Evolutionary conservation across 2,797 vertebrate genomes (phyloP), one percentile per base, ranked within the genome.

Genomic region (Gallinago nigripennis): DNA sequence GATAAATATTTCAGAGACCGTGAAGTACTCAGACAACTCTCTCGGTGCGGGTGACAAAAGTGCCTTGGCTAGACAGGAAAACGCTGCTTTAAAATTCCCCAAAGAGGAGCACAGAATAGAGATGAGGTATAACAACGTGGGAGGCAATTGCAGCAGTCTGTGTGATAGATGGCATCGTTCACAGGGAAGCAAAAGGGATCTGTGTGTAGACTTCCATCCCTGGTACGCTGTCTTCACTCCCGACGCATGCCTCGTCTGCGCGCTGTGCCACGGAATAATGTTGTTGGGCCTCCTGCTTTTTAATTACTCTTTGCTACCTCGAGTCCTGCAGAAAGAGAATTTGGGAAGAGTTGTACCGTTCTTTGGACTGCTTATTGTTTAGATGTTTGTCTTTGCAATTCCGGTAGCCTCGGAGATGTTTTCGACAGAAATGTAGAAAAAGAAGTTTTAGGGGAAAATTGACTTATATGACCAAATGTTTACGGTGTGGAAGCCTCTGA

Each of bases 1-100:
- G 54, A 95, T 97, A 92, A 96, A 93, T 96, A 96, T 95, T 95
- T 93, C 89, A 96, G 94, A 91, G 76, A 41, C 69, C 51, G 19
- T 45, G 75, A 90, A 88, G 82, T 65, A 41, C 63, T 86, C 79
- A 83, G 89, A 91, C 80, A 92, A n/a, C 79, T 75, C 78, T 65
- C 61, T 50, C 35, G 31, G 58, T 18, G n/a, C 3, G 3, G 24
- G 65, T 94, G 94, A 94, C 82, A 92, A 58, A 94, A 95, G 82
- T 80, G 73, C 69, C 57, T 81, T 39, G 50, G 82, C 79, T 90
- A 95, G 91, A 94, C 89, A 83, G 70, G 65, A 91, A 76, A 81
- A 75, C 0, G 17, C 72, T 69, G 54, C 80, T 94, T 89, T 63
- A 89, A 87, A 83, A 92, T 86, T 80, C 88, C 84, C 92, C 65